Conservation (phyloP, 2,797 vertebrate species). For the Spinibarbus caldwelli region DNA sequence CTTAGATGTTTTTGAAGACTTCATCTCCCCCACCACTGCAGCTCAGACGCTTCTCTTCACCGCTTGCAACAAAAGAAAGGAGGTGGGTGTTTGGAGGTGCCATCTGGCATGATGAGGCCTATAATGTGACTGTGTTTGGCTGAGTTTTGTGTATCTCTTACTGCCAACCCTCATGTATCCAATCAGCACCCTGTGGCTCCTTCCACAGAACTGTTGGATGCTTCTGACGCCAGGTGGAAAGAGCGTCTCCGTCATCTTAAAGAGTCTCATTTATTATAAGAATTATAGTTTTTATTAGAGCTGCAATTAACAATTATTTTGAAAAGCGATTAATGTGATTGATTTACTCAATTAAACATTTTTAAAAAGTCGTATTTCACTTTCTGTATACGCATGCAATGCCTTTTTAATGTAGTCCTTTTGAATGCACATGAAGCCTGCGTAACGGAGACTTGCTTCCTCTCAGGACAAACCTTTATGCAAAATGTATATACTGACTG, state of each 20-base stretch:
- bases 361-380: not conserved
- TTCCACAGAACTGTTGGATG: slow-evolving; percentile 22
- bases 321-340: not conserved
- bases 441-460: not conserved
- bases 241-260: not conserved
- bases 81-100: slow-evolving; percentile 77
- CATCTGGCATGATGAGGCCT: slow-evolving; percentile 50
- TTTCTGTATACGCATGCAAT: not conserved
- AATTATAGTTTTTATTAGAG: not conserved
- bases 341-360: not conserved
- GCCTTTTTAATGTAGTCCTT: not conserved
- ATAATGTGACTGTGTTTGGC: slow-evolving; percentile 30
- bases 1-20: slow-evolving; percentile 98
- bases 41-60: slow-evolving; percentile 98
- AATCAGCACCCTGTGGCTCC: slow-evolving; percentile 42
- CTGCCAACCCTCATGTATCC: slow-evolving; percentile 46
- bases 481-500: not conserved
- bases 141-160: slow-evolving; percentile 19
- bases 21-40: slow-evolving; percentile 98
- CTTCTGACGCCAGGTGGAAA: slow-evolving; percentile 12
- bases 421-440: not conserved
- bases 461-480: not conserved
- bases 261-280: slow-evolving; percentile 3
- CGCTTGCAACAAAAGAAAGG: slow-evolving; percentile 98
- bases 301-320: not conserved